phyloP scores from a whole-genome alignment of 2,113 vertebrate genomes.

The Dolichotis patagonum region DNA sequence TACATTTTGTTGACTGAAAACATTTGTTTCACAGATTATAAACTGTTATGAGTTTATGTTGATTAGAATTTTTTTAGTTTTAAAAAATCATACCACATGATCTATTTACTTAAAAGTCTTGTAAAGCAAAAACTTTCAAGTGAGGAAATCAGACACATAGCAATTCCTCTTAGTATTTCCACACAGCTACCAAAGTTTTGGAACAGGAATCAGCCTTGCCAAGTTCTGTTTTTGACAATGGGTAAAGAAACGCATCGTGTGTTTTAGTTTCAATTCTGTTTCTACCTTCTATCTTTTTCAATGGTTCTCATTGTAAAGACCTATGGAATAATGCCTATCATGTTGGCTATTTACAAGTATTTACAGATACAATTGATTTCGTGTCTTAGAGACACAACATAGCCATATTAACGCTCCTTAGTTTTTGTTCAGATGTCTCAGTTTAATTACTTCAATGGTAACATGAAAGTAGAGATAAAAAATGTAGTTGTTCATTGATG shows the following conservation, averaged over 20 bases:
- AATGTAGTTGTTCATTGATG: neutral
- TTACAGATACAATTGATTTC: neutral
- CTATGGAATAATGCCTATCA: neutral
- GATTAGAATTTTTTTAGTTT: neutral
- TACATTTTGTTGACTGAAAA: conserved; percentile 11
- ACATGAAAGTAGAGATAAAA: neutral
- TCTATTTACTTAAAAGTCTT: neutral
- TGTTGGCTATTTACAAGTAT: neutral
- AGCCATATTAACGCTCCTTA: neutral
- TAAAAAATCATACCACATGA: conserved; percentile 12
- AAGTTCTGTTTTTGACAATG: neutral
- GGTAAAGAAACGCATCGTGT: neutral
- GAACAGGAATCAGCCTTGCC: neutral
- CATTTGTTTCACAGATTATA: conserved; percentile 2
- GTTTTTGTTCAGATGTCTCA: neutral
- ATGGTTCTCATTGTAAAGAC: neutral
- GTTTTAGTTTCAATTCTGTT: neutral
- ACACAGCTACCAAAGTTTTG: neutral
- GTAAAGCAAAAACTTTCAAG: neutral
- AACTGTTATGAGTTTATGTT: neutral
- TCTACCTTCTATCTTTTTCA: neutral
- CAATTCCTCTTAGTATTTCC: neutral
- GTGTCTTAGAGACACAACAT: neutral
- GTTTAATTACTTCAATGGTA: neutral
- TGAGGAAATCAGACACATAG: neutral